Base-by-base conservation (phyloP, 2,113 vertebrate genomes). In the Cynopterus brachyotis region DNA sequence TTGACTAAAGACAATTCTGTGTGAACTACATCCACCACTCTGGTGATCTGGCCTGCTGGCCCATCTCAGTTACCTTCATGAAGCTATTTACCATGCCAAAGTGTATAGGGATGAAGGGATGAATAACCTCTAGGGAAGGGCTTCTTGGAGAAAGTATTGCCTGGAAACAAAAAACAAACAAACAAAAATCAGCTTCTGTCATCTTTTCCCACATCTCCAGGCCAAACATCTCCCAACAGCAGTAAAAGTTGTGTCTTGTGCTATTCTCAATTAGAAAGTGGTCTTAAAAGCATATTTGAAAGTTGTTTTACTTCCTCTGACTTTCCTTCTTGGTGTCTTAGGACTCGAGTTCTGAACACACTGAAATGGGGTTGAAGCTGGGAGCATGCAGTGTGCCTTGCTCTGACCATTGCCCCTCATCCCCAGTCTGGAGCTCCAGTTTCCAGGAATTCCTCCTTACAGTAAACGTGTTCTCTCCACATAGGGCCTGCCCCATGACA, bases 371-470 rank as follows among this genome's bases (percentile, higher is more conserved):
- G 5, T 9, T 55, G 50, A 37, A 70, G 2, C 24, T n/a, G 22
- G 9, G 45, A 35, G 12, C 5, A 0, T 4, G 3, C 42, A 26
- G 37, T 0, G 0, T 24, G 1, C 30, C 45, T 62, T 82, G 37
- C 11, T 76, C 67, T 70, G 4, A 57, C 30, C 22, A 28, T 17
- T 26, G 15, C 3, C 50, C 19, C 17, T 53, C 22, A 1, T 2
- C 9, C 26, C 35, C 11, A 6, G 7, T 1, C 17, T 37, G 26
- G 53, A 78, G 59, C 30, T 57, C 67, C 82, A 40, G n/a, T 28
- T 47, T 32, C 3, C 22, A 84, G 59, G 66, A 84, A 76, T 55
- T 60, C 24, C 57, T 73, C 35, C 59, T 13, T 4, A 22, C 47
- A 76, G 24, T 28, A 84, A 45, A 57, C 47, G 24, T 57, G 4